A percentile compares a stretch with the other conserved stretches of the same genome.
Evolutionary conservation across 1,140 invertebrate genomes (phyloP).

Genomic region (Pogonognathellus flavescens): DNA sequence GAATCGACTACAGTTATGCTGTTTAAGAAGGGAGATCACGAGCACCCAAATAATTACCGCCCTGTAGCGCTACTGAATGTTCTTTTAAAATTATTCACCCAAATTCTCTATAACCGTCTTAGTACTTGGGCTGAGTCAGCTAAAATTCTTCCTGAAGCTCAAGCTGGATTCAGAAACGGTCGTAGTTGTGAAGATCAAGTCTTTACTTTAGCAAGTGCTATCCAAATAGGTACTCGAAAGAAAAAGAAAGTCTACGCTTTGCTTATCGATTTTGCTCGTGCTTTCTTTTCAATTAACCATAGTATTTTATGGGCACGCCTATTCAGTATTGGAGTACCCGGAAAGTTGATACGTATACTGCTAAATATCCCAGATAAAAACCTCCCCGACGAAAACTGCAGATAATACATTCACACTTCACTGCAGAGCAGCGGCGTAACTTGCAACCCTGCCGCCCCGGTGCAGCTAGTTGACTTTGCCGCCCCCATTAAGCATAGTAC

Average conservation of each 20-base stretch:
- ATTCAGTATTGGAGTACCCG: slow-evolving; percentile 12
- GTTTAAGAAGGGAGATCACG: slow-evolving; percentile 65
- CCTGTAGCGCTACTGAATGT: slow-evolving; percentile 66
- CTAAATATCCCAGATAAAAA: too few species aligned
- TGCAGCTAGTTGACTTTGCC: too few species aligned
- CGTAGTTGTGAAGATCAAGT: slow-evolving; percentile 52
- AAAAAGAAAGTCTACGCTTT: slow-evolving; percentile 24
- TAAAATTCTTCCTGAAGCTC: slow-evolving; percentile 47
- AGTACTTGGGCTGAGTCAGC: neutral
- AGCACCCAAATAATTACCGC: slow-evolving; percentile 66
- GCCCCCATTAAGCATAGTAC: too few species aligned
- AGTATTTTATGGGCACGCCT: slow-evolving; percentile 51
- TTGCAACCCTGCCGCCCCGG: too few species aligned
- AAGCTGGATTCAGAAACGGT: slow-evolving; percentile 51
- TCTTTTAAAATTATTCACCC: slow-evolving; percentile 66
- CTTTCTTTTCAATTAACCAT: slow-evolving; percentile 51
- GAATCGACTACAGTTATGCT: slow-evolving; percentile 45
- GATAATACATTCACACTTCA: too few species aligned
- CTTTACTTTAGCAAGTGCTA: slow-evolving; percentile 62
- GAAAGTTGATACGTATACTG: slow-evolving; percentile 51
- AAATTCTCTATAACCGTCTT: slow-evolving; percentile 62
- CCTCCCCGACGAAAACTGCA: too few species aligned
- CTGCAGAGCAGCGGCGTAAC: too few species aligned
- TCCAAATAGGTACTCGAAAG: slow-evolving; percentile 54
- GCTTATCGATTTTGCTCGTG: slow-evolving; percentile 56